These are phyloP conservation scores for Drosophila imparisetae DNA, from an alignment of 2,888 invertebrate genomes.

Conservation along the genomic window DNA sequence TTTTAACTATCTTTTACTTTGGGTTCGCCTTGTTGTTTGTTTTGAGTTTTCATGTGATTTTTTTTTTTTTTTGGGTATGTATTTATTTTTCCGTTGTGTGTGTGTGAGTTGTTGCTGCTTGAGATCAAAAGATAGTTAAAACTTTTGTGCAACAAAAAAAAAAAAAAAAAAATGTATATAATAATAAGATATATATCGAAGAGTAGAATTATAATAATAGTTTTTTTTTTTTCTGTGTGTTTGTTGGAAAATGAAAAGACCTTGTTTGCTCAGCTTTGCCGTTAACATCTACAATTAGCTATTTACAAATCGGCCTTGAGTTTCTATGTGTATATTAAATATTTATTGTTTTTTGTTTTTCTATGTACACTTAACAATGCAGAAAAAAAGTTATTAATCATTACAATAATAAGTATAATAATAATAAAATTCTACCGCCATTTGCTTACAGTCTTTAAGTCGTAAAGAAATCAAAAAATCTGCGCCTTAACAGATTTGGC, in stretches of 20 bases:
- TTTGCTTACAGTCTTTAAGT: constrained; percentile 79
- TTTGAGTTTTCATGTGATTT: constrained; percentile 37
- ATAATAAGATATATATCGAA: neutral
- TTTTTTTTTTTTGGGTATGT: constrained; percentile 26
- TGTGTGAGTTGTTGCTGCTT: constrained; percentile 57
- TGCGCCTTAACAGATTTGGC: constrained; percentile 52
- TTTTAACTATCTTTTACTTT: constrained; percentile 79
- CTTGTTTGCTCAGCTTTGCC: constrained; percentile 41
- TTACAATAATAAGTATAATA: constrained; percentile 34
- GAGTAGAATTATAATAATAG: constrained; percentile 18
- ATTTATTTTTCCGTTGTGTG: constrained; percentile 31
- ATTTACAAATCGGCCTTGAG: constrained; percentile 62
- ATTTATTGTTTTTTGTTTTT: constrained; percentile 46
- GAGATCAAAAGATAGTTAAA: constrained; percentile 83
- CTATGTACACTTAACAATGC: constrained; percentile 66
- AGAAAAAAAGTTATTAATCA: constrained; percentile 34
- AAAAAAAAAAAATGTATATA: constrained; percentile 16
- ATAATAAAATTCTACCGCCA: constrained; percentile 64
- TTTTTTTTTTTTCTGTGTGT: constrained; percentile 2
- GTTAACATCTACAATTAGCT: constrained; percentile 50
- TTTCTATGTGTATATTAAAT: constrained; percentile 30
- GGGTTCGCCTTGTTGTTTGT: constrained; percentile 48
- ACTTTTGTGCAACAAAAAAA: constrained; percentile 46
- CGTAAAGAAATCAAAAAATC: constrained; percentile 64
- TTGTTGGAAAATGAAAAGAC: constrained; percentile 38